A percentile compares a stretch with the other conserved stretches of the same genome.
Conservation (phyloP, 2,888 invertebrate genomes). For the Pardosa pseudoannulata region DNA sequence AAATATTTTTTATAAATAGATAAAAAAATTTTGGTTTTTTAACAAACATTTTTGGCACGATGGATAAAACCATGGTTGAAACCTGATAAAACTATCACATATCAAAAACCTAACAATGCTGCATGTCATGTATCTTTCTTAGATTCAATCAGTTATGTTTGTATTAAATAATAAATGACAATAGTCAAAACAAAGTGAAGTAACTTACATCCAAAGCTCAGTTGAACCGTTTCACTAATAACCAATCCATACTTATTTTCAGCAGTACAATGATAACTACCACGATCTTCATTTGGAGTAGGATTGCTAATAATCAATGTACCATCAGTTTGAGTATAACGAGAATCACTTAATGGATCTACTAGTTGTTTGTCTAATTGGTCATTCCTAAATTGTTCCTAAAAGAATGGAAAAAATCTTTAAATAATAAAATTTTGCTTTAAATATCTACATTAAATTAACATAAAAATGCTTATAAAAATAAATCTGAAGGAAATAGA, state of each 20-base stretch:
- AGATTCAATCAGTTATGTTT: too few relatives aligned
- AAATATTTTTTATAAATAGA: too few relatives aligned
- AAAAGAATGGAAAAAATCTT: slow-evolving; percentile 7
- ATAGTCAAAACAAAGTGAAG: background rate
- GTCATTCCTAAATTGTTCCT: slow-evolving; percentile 89
- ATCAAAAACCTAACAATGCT: too few relatives aligned
- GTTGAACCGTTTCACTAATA: slow-evolving; percentile 89
- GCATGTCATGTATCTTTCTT: too few relatives aligned
- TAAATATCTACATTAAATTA: too few relatives aligned
- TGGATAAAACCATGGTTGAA: too few relatives aligned
- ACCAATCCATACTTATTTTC: slow-evolving; percentile 92
- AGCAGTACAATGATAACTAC: slow-evolving; percentile 94
- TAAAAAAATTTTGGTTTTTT: too few relatives aligned
- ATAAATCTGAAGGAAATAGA: too few relatives aligned
- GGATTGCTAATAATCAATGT: slow-evolving; percentile 92
- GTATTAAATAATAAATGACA: slow-evolving; percentile 2
- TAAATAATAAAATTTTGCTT: too few relatives aligned
- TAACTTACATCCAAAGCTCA: slow-evolving; percentile 88
- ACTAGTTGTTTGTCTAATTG: slow-evolving; percentile 85
- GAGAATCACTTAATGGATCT: slow-evolving; percentile 85
- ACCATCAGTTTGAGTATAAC: slow-evolving; percentile 93
- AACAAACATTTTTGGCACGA: too few relatives aligned
- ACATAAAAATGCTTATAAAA: too few relatives aligned
- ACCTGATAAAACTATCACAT: too few relatives aligned
- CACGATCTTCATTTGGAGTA: slow-evolving; percentile 86